Evolutionary conservation across 2,888 invertebrate species (phyloP).

Genomic region (Athalia rosae): DNA sequence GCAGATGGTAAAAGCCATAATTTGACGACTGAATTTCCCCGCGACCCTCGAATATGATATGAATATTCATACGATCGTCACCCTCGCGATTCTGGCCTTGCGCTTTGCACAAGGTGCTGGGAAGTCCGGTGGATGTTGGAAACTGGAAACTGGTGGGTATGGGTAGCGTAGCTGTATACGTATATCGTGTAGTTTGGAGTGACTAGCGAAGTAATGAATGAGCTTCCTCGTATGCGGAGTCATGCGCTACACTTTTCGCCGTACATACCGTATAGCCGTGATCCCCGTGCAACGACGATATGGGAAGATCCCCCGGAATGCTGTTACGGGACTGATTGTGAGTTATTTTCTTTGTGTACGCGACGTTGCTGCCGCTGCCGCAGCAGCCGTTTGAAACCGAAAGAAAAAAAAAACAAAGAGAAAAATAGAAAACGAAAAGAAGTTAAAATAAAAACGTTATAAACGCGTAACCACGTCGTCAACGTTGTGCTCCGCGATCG

Average conservation of each 20-base stretch:
- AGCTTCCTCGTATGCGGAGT: slow-evolving; percentile 58
- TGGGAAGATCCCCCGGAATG: background rate
- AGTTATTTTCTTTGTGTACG: slow-evolving; percentile 20
- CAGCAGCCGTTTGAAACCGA: no score
- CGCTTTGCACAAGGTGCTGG: background rate
- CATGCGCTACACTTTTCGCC: slow-evolving; percentile 47
- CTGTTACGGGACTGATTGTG: slow-evolving; percentile 32
- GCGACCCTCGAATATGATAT: background rate
- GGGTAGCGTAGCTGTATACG: no score
- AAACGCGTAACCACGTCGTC: no score
- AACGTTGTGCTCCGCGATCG: no score
- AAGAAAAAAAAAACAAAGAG: no score
- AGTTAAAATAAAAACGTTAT: slow-evolving; percentile 11
- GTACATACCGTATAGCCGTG: background rate
- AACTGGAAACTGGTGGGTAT: no score
- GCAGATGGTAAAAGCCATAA: background rate
- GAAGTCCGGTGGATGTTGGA: background rate
- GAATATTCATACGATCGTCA: slow-evolving; percentile 35
- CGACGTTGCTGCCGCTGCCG: no score
- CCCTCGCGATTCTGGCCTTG: background rate
- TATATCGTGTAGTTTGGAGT: slow-evolving; percentile 7
- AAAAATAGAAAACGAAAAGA: no score
- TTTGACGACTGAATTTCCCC: background rate
- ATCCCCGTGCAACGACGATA: background rate
- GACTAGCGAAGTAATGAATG: slow-evolving; percentile 66